Conservation (phyloP, 2,888 invertebrate species). For the Melieria crassipennis region DNA sequence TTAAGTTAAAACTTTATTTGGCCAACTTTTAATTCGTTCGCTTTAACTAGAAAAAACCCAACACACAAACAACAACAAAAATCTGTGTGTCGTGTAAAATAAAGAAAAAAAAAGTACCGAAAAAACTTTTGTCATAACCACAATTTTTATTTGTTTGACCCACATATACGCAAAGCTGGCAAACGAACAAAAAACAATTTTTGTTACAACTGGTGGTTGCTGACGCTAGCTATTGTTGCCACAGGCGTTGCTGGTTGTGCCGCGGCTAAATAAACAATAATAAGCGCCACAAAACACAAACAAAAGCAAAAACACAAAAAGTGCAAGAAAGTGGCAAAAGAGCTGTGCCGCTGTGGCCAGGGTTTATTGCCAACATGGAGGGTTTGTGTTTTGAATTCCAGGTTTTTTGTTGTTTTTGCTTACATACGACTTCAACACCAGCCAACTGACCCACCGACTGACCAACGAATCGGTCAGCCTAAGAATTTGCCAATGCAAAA, state of each 20-base stretch:
- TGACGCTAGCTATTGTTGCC: neutral
- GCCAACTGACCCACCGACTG: too few species aligned
- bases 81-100: too few species aligned
- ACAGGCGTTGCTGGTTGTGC: neutral
- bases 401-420: neutral
- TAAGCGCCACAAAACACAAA: neutral
- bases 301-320: neutral
- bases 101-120: too few species aligned
- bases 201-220: too few species aligned
- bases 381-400: neutral
- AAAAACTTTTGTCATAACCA: slow-evolving; percentile 4
- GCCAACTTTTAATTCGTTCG: too few species aligned
- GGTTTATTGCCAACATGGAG: too few species aligned
- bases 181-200: neutral
- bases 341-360: too few species aligned
- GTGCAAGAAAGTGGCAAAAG: too few species aligned
- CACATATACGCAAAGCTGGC: neutral
- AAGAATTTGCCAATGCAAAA: too few species aligned
- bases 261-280: slow-evolving; percentile 14
- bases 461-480: too few species aligned
- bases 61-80: neutral
- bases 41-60: neutral
- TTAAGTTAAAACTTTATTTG: too few species aligned
- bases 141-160: slow-evolving; percentile 17
- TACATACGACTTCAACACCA: too few species aligned